A percentile compares a stretch with the other conserved stretches of the same genome.
Evolutionary conservation across 2,113 vertebrate genomes (phyloP).

Genomic region (Pteronura brasiliensis): DNA sequence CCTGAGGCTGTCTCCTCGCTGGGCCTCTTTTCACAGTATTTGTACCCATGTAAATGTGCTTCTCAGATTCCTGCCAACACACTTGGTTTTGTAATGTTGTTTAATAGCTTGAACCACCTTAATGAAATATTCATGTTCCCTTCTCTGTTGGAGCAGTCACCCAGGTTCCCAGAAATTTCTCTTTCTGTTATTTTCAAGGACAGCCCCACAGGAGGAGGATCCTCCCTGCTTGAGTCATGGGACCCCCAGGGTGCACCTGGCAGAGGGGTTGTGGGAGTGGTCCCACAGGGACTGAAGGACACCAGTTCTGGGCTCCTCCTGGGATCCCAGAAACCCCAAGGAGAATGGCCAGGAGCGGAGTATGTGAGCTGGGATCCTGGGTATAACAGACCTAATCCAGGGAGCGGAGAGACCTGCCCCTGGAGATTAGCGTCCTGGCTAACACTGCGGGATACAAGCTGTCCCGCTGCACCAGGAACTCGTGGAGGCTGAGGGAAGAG

Average conservation of each 20-base stretch:
- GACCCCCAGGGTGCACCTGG: background rate
- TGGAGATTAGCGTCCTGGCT: background rate
- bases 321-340: background rate
- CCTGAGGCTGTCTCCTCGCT: background rate
- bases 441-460: rapidly evolving
- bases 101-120: slow-evolving; percentile 67
- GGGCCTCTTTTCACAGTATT: background rate
- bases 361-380: background rate
- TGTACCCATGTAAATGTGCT: slow-evolving; percentile 47
- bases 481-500: slow-evolving; percentile 50
- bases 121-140: slow-evolving; percentile 71
- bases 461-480: rapidly evolving
- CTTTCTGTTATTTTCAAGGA: background rate
- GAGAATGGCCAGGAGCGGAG: background rate
- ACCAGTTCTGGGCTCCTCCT: background rate
- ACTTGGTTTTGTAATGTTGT: slow-evolving; percentile 61
- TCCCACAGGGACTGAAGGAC: background rate
- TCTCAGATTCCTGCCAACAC: slow-evolving; percentile 69
- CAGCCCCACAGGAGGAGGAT: background rate
- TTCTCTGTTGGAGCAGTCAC: slow-evolving; percentile 34
- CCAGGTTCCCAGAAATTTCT: slow-evolving; percentile 40
- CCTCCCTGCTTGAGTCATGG: background rate
- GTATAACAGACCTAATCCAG: background rate
- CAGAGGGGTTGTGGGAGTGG: rapidly evolving
- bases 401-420: background rate